phyloP scores from a whole-genome alignment of 2,888 invertebrate genomes.

The Siphonodentalium dalli region DNA sequence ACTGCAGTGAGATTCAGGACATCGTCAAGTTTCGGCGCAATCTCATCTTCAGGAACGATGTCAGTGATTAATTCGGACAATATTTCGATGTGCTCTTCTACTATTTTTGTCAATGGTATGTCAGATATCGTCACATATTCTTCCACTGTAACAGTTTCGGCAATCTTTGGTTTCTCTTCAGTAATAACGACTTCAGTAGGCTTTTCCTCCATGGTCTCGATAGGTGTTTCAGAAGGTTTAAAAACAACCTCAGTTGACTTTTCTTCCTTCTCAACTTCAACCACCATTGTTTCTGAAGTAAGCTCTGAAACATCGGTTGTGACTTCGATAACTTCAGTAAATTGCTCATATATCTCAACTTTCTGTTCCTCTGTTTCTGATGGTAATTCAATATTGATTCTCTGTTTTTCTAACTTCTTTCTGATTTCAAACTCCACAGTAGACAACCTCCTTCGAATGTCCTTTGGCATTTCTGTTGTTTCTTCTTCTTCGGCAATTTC shows the following conservation, averaged over 20 bases:
- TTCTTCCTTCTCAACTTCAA: neutral
- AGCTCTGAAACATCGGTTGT: neutral
- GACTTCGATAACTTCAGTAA: neutral
- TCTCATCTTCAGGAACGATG: too few relatives aligned
- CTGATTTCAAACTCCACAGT: too few relatives aligned
- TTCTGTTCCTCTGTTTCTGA: neutral
- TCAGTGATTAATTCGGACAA: too few relatives aligned
- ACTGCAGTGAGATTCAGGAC: too few relatives aligned
- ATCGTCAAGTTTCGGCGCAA: too few relatives aligned
- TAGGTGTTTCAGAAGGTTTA: too few relatives aligned
- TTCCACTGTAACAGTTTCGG: neutral
- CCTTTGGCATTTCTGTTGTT: neutral
- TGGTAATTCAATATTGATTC: neutral
- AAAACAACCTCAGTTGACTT: neutral
- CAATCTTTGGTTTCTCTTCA: neutral
- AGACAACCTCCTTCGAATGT: neutral
- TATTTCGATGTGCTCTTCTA: too few relatives aligned
- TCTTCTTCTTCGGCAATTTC: neutral
- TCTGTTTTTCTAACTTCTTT: neutral
- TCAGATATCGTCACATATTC: neutral
- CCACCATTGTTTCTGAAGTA: neutral
- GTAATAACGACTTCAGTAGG: neutral
- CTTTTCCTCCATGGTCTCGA: too few relatives aligned
- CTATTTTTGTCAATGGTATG: neutral
- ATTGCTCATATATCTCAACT: neutral